A percentile compares a stretch with the other conserved stretches of the same genome.
Evolutionary conservation across 2,797 vertebrate species (phyloP).

Genomic region (Lutjanus argentimaculatus): DNA sequence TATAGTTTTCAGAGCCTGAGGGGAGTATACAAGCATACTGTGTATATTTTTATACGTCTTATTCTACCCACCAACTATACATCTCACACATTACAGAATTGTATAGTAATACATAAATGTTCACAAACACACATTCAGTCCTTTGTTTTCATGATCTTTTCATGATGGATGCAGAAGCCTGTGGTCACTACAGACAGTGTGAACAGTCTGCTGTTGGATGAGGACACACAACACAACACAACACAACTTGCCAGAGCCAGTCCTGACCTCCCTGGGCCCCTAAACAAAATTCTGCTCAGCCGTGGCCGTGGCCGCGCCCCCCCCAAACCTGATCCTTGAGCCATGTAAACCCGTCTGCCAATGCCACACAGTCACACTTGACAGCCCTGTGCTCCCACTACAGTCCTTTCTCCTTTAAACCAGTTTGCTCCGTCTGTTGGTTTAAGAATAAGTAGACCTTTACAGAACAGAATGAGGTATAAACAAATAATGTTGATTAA

Average conservation of each 20-base stretch:
- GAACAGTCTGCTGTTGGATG: constrained; percentile 4
- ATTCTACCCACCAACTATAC: not conserved
- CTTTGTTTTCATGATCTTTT: constrained; percentile 24
- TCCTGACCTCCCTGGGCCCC: no score
- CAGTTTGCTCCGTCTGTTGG: no score
- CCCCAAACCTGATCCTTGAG: no score
- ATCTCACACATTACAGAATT: not conserved
- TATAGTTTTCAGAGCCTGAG: constrained; percentile 22
- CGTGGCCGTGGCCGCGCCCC: no score
- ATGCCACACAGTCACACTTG: no score
- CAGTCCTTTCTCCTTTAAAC: no score
- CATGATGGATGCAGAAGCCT: not conserved
- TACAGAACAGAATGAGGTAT: no score
- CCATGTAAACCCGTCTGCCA: no score
- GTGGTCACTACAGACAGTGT: not conserved
- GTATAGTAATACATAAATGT: not conserved
- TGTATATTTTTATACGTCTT: constrained; percentile 19
- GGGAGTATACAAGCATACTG: constrained; percentile 6
- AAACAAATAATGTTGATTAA: no score
- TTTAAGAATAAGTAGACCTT: no score
- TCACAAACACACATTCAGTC: not conserved
- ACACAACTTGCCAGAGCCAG: not conserved
- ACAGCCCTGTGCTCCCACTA: no score
- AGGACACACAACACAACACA: not conserved
- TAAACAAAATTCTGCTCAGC: no score